phyloP scores from a whole-genome alignment of 2,888 invertebrate species.

The Lacanobia wlatinum region DNA sequence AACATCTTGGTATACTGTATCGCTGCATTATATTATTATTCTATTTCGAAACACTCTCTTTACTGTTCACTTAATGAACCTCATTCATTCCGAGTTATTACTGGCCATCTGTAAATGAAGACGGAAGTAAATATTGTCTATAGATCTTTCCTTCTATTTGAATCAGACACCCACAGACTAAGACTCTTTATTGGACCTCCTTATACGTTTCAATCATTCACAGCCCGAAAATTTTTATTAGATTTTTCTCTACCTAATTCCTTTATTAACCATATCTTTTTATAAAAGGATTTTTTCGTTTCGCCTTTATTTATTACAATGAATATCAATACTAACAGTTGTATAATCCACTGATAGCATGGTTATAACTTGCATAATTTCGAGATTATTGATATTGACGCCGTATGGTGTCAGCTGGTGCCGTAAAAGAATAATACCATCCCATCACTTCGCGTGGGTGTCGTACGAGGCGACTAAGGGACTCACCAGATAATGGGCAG shows the following conservation, averaged over 20 bases:
- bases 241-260: neutral
- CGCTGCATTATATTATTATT: conserved; percentile 19
- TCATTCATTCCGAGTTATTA: conserved; percentile 36
- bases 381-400: conserved; percentile 10
- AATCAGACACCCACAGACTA: neutral
- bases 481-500: too few species aligned
- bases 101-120: conserved; percentile 9
- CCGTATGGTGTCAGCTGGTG: too few species aligned
- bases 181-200: neutral
- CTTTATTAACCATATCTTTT: neutral
- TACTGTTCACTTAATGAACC: conserved; percentile 63
- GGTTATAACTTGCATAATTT: too few species aligned
- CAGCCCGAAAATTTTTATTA: neutral
- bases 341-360: too few species aligned
- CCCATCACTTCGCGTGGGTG: too few species aligned
- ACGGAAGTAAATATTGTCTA: neutral
- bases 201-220: neutral
- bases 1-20: conserved; percentile 14
- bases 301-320: neutral
- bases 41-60: conserved; percentile 43
- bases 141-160: neutral
- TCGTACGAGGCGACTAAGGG: too few species aligned
- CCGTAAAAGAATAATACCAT: too few species aligned
- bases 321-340: too few species aligned
- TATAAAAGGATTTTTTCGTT: neutral